A percentile compares a stretch with the other conserved stretches of the same genome.
These are phyloP conservation scores for Ariolimax columbianus DNA, from an alignment of 2,888 invertebrate species.

Conservation along the genomic window DNA sequence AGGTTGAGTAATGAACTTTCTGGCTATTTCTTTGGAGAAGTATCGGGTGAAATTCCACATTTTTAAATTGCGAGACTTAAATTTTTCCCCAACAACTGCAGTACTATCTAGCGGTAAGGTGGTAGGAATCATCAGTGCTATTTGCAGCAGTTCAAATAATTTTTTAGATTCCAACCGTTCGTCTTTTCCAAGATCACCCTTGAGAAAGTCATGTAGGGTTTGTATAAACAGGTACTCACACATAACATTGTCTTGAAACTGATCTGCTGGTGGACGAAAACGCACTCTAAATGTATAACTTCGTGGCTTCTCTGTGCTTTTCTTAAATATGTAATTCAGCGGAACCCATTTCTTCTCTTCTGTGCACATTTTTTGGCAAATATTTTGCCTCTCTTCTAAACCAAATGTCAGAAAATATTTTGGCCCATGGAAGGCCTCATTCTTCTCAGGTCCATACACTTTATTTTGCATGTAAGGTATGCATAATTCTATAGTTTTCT, in stretches of 20 bases:
- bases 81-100: background rate
- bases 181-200: constrained; percentile 10
- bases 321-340: constrained; percentile 12
- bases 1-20: constrained; percentile 7
- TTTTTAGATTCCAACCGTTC: background rate
- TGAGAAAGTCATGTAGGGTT: constrained; percentile 31
- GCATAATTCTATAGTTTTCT: background rate
- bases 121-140: constrained; percentile 26
- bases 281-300: constrained; percentile 35
- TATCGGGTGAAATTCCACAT: constrained; percentile 17
- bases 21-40: constrained; percentile 19
- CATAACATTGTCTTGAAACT: constrained; percentile 23
- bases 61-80: background rate
- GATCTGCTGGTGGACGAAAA: constrained; percentile 4
- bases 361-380: no score
- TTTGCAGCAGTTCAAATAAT: constrained; percentile 18
- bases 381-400: background rate
- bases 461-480: constrained; percentile 1
- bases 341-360: constrained; percentile 28
- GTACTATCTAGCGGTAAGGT: background rate
- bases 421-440: background rate
- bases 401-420: constrained; percentile 33
- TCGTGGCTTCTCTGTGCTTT: background rate
- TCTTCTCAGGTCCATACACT: background rate
- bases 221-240: constrained; percentile 35